Evolutionary conservation across 2,113 vertebrate species (phyloP), one percentile per base, ranked within the genome.

Genomic region (Vidua macroura): DNA sequence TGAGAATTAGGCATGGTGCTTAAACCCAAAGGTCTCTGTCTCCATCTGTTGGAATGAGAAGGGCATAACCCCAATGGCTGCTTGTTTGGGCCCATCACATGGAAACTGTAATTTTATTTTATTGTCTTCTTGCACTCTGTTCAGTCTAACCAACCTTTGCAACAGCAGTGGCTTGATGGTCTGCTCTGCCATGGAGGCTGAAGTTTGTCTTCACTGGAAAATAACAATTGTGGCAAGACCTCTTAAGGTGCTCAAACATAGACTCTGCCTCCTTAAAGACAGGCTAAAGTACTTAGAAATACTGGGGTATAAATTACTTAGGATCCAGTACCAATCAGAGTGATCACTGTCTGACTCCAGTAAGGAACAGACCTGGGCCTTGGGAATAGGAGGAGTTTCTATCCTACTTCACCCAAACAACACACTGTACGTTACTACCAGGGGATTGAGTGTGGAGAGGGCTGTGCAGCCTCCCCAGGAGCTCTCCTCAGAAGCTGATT

Each of bases 11-110:
- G 22, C 44, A 16, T 75, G 80, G 48, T 83, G 28, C 66, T 89
- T 68, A 89, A 87, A 94, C 89, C 94, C 95, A 93, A 49, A 95
- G 96, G 94, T 97, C 96, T 97, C 89, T 97, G 96, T 97, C 96
- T 97, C 95, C 94, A 96, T 97, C 94, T 97, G 94, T 97, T 96
- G 95, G 95, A 97, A 83, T 64, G 90, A 94, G 90, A 64, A 84
- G 76, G 52, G n/a, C 88, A 95, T 96, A 97, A 70, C 92, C 93
- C 94, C 18, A 96, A 25, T 94, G 83, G 85, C 83, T 91, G 31
- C 79, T 85, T 86, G 12, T 80, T 83, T 80, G 88, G 88, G 69
- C 28, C 83, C 64, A 74, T 43, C 87, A 82, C 70, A 68, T 48
- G 30, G 46, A 87, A 87, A 76, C 1, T 56, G 6, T 51, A 77